Evolutionary conservation across 2,797 vertebrate genomes (phyloP), one percentile per base, ranked within the genome.

Genomic region (Aldrovandia affinis): DNA sequence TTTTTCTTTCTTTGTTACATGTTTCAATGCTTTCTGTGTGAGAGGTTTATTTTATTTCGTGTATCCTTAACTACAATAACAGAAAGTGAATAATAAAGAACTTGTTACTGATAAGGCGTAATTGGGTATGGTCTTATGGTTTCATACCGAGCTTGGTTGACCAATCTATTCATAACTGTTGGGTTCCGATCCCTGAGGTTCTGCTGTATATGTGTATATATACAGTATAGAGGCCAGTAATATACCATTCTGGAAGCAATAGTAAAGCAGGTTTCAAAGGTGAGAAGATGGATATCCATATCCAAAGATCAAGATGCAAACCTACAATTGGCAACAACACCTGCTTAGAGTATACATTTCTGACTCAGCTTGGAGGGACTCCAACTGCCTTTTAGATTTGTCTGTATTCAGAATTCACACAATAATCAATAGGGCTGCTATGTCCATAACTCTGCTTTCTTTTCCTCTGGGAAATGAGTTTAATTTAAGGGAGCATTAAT

Each of bases 401-500:
- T 39, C 68, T 55, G 50, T 83, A 52, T 42, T 83, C 44, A 36
- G 54, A 83, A 83, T 75, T 83, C 52, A 83, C 57, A 77, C 73
- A 83, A 28, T 77, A 83, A 75, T 83, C 82, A 83, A 83, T 77
- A 75, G 50, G 55, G 65, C 70, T 42, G 50, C 65, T 55, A 54
- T 9, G 30, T 73, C 30, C 82, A n/a, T 73, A 30, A 52, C 63
- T 28, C n/a, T 82, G 59, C 68, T 57, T 33, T 57, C 25, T 33
- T 47, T 77, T 77, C 73, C 73, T 42, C 73, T 22, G 70, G 68
- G n/a, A 65, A 75, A 54, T 50, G 47, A 55, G 73, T 47, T 77
- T 83, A 77, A 75, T 83, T 83, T 83, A 83, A 83, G 68, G 12
- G 47, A 39, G 70, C 65, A 70, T 83, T 83, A 83, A 83, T 77